Percentiles rank a stretch among this genome's conserved stretches.
Conservation (phyloP, 1,140 invertebrate genomes). For the Drosophila leontia region DNA sequence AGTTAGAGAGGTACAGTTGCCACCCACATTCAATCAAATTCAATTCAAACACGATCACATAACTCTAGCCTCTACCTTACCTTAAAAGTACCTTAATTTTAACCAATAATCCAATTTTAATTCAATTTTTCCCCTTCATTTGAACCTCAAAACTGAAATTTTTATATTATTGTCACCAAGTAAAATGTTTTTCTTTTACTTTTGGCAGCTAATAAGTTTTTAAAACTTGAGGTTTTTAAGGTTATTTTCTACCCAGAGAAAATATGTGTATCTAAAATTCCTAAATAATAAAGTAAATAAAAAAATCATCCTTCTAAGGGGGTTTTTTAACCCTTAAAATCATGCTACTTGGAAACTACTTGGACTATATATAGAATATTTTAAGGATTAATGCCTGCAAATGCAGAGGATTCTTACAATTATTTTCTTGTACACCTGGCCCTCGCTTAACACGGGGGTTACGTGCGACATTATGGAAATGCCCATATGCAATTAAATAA, state of each 20-base stretch:
- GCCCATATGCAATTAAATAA: no score
- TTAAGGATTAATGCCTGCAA: neutral
- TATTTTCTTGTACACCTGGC: neutral
- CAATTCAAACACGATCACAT: neutral
- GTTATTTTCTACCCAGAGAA: no score
- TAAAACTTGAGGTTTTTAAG: neutral
- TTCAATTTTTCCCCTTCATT: neutral
- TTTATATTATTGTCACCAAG: neutral
- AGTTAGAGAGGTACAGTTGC: conserved; percentile 13
- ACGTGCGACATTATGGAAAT: no score
- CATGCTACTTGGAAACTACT: conserved; percentile 5
- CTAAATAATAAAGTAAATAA: neutral
- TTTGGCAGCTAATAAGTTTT: neutral
- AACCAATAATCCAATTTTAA: no score
- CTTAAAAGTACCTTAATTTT: neutral
- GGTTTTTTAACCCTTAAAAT: neutral
- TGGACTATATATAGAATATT: neutral
- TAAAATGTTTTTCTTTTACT: neutral
- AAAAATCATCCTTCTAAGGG: neutral
- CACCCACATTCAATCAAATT: conserved; percentile 3
- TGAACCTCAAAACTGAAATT: neutral
- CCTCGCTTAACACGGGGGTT: no score
- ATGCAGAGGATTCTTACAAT: neutral
- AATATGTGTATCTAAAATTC: neutral
- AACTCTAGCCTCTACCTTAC: conserved; percentile 4